Conservation (phyloP, 1,140 invertebrate genomes). For the Leguminivora glycinivorella region DNA sequence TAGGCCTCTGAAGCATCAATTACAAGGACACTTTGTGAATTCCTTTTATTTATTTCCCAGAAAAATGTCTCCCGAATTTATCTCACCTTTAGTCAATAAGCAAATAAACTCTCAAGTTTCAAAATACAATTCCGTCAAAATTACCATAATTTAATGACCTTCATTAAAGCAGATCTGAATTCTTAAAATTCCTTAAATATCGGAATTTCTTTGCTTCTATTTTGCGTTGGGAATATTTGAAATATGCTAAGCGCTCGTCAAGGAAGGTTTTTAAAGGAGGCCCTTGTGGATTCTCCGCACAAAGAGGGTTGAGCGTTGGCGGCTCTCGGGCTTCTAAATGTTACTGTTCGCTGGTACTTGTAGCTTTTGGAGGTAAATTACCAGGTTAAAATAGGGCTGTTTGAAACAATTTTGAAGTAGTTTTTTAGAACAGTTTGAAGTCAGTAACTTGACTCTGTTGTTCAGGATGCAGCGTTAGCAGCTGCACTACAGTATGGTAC, state of each 20-base stretch:
- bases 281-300: neutral
- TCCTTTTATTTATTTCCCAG: neutral
- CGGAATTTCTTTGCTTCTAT: constrained; percentile 3
- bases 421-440: too few relatives aligned
- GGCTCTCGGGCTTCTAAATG: neutral
- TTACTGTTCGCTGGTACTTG: neutral
- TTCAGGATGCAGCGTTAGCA: too few relatives aligned
- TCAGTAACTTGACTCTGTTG: too few relatives aligned
- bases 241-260: constrained; percentile 5
- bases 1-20: too few relatives aligned
- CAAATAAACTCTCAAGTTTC: neutral
- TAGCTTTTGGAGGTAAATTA: too few relatives aligned
- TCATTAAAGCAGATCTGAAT: constrained; percentile 1
- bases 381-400: too few relatives aligned
- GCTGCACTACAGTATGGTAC: neutral
- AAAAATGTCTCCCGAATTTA: neutral
- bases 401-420: too few relatives aligned
- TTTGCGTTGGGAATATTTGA: neutral
- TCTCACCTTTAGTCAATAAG: neutral
- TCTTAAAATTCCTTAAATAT: neutral
- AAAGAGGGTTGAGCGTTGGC: neutral
- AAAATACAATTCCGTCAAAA: neutral
- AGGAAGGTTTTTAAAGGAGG: neutral
- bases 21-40: too few relatives aligned
- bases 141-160: neutral